Percentiles rank a stretch among this genome's conserved stretches.
Evolutionary conservation across 2,797 vertebrate species (phyloP).

Genomic region (Rhabdomys pumilio): DNA sequence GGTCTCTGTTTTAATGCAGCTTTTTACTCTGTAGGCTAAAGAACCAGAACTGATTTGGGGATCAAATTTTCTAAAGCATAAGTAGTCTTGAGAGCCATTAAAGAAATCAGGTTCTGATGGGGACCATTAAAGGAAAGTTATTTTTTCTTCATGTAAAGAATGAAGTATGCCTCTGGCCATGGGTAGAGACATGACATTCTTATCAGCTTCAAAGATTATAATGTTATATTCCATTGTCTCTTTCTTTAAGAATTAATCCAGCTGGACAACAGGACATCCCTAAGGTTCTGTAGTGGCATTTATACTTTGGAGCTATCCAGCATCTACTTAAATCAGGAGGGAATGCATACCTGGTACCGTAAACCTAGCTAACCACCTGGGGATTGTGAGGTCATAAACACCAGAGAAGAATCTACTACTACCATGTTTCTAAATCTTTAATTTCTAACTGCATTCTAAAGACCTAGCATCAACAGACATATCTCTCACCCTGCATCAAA

Average conservation of each 20-base stretch:
- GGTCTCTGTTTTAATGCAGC: not conserved
- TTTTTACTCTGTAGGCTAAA: not conserved
- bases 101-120: not conserved
- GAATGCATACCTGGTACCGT: not conserved
- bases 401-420: not conserved
- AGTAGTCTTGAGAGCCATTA: not conserved
- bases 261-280: not conserved
- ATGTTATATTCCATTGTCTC: not conserved
- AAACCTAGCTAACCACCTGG: not conserved
- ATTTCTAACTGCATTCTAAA: not conserved
- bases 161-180: not conserved
- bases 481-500: not conserved
- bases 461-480: too few relatives aligned
- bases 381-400: not conserved
- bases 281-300: not conserved
- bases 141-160: not conserved
- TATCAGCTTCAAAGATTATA: not conserved
- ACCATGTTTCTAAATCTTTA: not conserved
- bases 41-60: not conserved
- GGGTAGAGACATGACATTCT: not conserved
- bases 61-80: conserved; percentile 5
- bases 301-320: not conserved
- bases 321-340: not conserved
- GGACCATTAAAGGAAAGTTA: not conserved
- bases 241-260: not conserved